Evolutionary conservation across 2,113 vertebrate genomes (phyloP).

Genomic region (Nibea albiflora): DNA sequence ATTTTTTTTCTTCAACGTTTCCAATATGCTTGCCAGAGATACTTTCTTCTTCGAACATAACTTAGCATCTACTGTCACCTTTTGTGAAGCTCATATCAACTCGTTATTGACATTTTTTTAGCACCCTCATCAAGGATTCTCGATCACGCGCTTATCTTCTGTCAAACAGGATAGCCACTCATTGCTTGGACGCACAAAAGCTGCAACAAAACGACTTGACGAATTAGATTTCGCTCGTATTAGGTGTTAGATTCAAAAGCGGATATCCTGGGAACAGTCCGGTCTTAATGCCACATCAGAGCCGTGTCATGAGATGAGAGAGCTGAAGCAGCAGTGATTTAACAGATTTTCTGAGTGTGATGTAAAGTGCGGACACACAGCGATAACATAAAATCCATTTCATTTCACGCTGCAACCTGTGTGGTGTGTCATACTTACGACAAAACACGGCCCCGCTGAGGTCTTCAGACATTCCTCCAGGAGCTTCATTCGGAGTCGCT

Average conservation of each 20-base stretch:
- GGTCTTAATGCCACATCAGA: conserved; percentile 20
- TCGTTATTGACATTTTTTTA: background rate
- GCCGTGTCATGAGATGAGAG: conserved; percentile 19
- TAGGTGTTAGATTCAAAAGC: conserved; percentile 17
- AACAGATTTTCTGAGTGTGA: background rate
- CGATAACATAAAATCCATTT: background rate
- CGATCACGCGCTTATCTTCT: background rate
- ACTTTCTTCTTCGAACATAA: background rate
- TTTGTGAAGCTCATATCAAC: background rate
- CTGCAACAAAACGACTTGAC: background rate
- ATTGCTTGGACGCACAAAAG: background rate
- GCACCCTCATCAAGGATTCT: background rate
- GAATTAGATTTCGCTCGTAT: conserved; percentile 26
- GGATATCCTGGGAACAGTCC: conserved; percentile 8
- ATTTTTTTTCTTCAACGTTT: conserved; percentile 16
- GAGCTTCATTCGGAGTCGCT: conserved; percentile 94
- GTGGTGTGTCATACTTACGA: conserved; percentile 89
- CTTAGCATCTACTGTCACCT: background rate
- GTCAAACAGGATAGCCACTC: background rate
- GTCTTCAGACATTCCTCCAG: conserved; percentile 97
- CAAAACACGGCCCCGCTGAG: conserved; percentile 98
- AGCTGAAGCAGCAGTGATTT: background rate
- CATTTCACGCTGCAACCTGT: background rate
- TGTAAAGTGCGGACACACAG: background rate
- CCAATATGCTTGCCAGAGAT: background rate